A percentile compares a stretch with the other conserved stretches of the same genome.
These are phyloP conservation scores for Spizella passerina DNA, from an alignment of 2,797 vertebrate genomes.

Conservation along the genomic window DNA sequence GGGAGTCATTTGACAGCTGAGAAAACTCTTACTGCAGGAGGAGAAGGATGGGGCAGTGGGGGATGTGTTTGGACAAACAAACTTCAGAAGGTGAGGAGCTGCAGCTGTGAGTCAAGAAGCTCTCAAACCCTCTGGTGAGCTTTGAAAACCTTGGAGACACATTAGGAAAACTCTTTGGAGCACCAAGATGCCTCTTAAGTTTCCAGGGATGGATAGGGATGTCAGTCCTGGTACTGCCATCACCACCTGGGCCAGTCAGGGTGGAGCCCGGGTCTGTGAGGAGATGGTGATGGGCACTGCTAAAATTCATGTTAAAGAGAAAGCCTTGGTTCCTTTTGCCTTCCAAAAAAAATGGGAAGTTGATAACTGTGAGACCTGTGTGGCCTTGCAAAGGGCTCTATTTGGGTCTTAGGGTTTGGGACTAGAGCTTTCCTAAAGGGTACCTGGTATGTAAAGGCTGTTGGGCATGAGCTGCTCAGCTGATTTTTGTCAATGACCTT, in stretches of 20 bases:
- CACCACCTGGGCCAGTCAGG: fast-evolving
- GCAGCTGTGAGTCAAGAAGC: neutral
- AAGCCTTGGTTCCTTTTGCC: neutral
- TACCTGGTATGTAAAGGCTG: neutral
- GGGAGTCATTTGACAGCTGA: neutral
- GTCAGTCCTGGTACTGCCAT: neutral
- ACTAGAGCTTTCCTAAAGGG: neutral
- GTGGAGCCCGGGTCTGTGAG: neutral
- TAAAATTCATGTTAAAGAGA: neutral
- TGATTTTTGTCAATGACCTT: neutral
- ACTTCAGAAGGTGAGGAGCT: neutral
- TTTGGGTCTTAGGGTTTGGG: neutral
- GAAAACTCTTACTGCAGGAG: neutral
- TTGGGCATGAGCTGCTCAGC: neutral
- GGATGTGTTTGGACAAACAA: neutral
- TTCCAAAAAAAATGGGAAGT: neutral
- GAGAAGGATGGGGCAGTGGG: neutral
- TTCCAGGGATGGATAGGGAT: neutral
- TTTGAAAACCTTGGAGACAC: neutral
- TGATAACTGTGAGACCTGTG: neutral
- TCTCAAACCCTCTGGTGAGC: neutral
- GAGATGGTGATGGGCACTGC: fast-evolving
- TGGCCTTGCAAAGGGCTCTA: fast-evolving
- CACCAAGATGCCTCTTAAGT: neutral
- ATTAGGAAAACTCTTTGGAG: neutral